phyloP scores from a whole-genome alignment of 2,888 invertebrate species.

The Tachina grossa region DNA sequence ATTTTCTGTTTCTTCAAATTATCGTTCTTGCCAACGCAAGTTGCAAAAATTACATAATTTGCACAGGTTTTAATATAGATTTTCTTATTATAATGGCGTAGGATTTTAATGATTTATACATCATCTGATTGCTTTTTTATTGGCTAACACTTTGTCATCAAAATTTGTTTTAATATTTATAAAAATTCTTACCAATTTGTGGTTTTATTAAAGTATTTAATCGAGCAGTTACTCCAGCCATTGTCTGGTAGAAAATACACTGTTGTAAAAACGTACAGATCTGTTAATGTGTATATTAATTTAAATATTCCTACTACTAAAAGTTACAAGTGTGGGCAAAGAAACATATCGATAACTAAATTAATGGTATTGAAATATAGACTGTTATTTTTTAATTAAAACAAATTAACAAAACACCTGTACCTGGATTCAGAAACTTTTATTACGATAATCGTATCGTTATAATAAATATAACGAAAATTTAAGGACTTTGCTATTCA shows the following conservation, averaged over 20 bases:
- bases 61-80: slow-evolving; percentile 6
- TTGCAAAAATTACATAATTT: slow-evolving; percentile 71
- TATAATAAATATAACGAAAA: too few relatives aligned
- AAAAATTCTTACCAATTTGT: slow-evolving; percentile 85
- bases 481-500: too few relatives aligned
- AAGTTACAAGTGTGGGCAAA: not conserved
- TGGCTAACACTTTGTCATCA: not conserved
- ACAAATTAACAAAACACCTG: too few relatives aligned
- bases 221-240: slow-evolving; percentile 89
- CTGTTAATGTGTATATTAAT: not conserved
- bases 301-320: not conserved
- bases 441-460: too few relatives aligned
- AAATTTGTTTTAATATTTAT: slow-evolving; percentile 70
- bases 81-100: not conserved
- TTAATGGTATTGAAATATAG: too few relatives aligned
- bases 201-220: slow-evolving; percentile 85
- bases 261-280: slow-evolving; percentile 35
- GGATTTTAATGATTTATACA: slow-evolving; percentile 6
- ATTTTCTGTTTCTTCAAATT: slow-evolving; percentile 42
- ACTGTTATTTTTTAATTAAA: too few relatives aligned
- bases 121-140: not conserved
- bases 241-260: slow-evolving; percentile 76
- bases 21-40: slow-evolving; percentile 72
- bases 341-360: too few relatives aligned
- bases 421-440: too few relatives aligned